These are phyloP conservation scores for Hippopotamyrus pictus DNA, from an alignment of 2,797 vertebrate genomes.

Conservation along the genomic window DNA sequence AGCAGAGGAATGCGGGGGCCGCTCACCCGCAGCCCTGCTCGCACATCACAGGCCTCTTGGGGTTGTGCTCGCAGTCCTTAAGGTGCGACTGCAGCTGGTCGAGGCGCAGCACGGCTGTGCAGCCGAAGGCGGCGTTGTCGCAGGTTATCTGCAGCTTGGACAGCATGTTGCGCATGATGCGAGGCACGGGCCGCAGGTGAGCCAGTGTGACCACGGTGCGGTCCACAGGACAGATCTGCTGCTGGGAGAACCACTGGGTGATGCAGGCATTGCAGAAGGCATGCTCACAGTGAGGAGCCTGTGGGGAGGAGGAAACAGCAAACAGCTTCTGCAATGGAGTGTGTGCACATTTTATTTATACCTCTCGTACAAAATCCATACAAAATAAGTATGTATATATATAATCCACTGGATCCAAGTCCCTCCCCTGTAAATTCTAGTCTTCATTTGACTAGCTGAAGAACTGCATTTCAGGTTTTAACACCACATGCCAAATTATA, in stretches of 20 bases:
- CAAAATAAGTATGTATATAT: background rate
- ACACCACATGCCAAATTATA: background rate
- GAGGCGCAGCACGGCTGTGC: slow-evolving; percentile 82
- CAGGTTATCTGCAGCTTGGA: slow-evolving; percentile 96
- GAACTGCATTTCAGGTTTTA: background rate
- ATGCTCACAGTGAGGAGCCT: slow-evolving; percentile 97
- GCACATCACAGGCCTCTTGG: slow-evolving; percentile 91
- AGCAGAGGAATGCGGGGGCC: background rate
- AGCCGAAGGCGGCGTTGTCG: slow-evolving; percentile 91
- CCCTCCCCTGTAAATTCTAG: background rate
- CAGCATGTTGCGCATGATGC: slow-evolving; percentile 99
- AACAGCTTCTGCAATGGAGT: too few species aligned
- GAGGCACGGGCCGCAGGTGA: slow-evolving; percentile 91
- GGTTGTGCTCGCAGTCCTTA: slow-evolving; percentile 96
- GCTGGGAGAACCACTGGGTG: slow-evolving; percentile 98
- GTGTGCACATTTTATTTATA: background rate
- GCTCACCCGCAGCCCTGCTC: slow-evolving; percentile 95
- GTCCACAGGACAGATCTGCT: slow-evolving; percentile 97
- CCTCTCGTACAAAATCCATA: background rate
- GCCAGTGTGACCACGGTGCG: slow-evolving; percentile 95
- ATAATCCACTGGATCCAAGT: background rate
- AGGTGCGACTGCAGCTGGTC: slow-evolving; percentile 96
- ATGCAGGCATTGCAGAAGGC: slow-evolving; percentile 99
- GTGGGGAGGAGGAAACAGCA: slow-evolving; percentile 9
- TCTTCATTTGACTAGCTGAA: background rate